Evolutionary conservation across 2,888 invertebrate genomes (phyloP).

Genomic region (Nasonovia ribisnigri): DNA sequence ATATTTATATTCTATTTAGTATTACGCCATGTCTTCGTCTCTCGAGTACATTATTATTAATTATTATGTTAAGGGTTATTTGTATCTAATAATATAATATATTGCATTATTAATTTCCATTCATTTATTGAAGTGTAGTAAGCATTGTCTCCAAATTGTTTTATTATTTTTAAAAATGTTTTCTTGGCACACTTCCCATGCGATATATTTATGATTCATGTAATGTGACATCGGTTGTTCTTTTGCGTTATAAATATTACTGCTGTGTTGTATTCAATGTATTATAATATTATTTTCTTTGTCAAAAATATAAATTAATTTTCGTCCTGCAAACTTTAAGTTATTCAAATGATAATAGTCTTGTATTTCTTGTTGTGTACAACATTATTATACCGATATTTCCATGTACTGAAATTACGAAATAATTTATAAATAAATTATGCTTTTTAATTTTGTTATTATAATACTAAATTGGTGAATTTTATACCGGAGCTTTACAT

Average conservation of each 20-base stretch:
- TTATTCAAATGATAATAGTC: background rate
- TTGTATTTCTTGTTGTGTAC: background rate
- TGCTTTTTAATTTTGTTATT: background rate
- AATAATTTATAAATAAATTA: background rate
- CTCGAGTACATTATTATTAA: background rate
- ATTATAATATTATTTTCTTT: background rate
- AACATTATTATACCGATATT: background rate
- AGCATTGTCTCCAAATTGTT: background rate
- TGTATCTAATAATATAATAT: background rate
- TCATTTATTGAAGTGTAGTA: background rate
- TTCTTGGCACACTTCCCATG: slow-evolving; percentile 15
- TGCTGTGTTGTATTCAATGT: background rate
- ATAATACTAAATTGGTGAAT: background rate
- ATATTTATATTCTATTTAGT: background rate
- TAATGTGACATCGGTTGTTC: background rate
- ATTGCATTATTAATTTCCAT: background rate
- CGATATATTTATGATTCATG: background rate
- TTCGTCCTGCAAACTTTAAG: background rate
- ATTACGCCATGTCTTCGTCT: background rate
- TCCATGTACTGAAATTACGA: background rate
- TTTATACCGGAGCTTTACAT: background rate
- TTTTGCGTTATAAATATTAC: background rate
- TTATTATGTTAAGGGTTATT: background rate
- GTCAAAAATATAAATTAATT: slow-evolving; percentile 9
- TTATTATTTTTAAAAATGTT: background rate